Evolutionary conservation across 2,797 vertebrate genomes (phyloP).

Genomic region (Gobionotothen gibberifrons): DNA sequence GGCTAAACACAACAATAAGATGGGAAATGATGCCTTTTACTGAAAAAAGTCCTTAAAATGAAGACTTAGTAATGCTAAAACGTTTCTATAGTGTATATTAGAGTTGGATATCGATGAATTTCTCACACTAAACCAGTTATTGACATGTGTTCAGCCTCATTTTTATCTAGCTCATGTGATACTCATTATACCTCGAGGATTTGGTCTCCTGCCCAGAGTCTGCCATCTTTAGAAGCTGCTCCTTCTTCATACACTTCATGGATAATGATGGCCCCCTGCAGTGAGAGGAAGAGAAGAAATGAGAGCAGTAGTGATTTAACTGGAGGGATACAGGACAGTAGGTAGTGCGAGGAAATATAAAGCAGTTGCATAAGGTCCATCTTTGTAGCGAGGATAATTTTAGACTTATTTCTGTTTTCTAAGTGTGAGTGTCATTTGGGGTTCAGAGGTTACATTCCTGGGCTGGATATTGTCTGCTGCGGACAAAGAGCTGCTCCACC

Average conservation of each 20-base stretch:
- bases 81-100: neutral
- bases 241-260: conserved; percentile 99
- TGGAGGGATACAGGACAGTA: no score
- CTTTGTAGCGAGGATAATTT: neutral
- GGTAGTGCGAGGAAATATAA: no score
- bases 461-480: conserved; percentile 74
- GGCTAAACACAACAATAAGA: no score
- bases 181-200: conserved; percentile 91
- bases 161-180: conserved; percentile 30
- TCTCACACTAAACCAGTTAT: neutral
- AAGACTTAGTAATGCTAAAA: neutral
- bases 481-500: conserved; percentile 71
- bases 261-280: conserved; percentile 95
- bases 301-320: conserved; percentile 7
- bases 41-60: no score
- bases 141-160: conserved; percentile 12
- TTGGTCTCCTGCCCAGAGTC: conserved; percentile 98
- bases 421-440: conserved; percentile 59
- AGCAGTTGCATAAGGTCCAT: neutral
- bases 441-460: conserved; percentile 80
- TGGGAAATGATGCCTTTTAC: no score
- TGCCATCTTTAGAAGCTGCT: conserved; percentile 96
- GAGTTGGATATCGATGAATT: neutral
- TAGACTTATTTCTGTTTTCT: conserved; percentile 23
- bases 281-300: conserved; percentile 9